phyloP scores from a whole-genome alignment of 2,113 vertebrate species.

The Misgurnus mizolepis region DNA sequence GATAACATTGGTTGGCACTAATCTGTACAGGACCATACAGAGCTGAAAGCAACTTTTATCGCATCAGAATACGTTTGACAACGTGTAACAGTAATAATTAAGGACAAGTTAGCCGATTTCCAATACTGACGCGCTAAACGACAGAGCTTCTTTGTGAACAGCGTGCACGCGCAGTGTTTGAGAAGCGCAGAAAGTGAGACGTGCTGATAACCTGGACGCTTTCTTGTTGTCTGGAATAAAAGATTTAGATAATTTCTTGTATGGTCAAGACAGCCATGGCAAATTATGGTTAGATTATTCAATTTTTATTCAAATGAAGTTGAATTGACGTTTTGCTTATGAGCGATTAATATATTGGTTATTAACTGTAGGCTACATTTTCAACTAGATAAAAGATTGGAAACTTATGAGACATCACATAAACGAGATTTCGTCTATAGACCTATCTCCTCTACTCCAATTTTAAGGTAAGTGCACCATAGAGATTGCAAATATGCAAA shows the following conservation, averaged over 20 bases:
- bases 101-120: no score
- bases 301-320: not conserved
- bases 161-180: no score
- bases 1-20: not conserved
- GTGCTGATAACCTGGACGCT: not conserved
- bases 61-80: not conserved
- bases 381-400: conserved; percentile 61
- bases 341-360: not conserved
- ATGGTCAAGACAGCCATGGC: conserved; percentile 9
- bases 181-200: no score
- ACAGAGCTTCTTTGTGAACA: not conserved
- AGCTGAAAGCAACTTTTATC: not conserved
- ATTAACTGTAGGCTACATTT: conserved; percentile 17
- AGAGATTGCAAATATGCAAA: no score
- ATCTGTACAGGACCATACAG: not conserved
- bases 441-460: conserved; percentile 47
- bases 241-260: not conserved
- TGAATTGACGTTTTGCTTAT: not conserved
- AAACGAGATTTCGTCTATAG: conserved; percentile 71
- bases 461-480: conserved; percentile 65
- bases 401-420: conserved; percentile 77
- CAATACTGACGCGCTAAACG: not conserved
- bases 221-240: not conserved
- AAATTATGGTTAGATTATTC: conserved; percentile 8
- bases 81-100: not conserved